Evolutionary conservation across 2,888 invertebrate species (phyloP).

Genomic region (Choreutis nemorana): DNA sequence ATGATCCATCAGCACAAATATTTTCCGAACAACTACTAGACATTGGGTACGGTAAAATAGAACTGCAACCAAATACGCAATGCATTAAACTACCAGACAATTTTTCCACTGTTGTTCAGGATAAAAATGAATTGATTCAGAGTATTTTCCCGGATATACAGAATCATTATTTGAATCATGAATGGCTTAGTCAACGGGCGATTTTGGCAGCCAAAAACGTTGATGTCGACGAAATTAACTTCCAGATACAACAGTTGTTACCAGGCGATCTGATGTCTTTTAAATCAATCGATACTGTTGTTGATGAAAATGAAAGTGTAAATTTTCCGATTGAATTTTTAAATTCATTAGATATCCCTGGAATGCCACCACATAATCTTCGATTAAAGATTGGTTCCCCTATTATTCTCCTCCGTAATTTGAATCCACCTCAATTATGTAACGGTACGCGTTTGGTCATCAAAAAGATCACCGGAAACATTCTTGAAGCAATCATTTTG

Average conservation of each 20-base stretch:
- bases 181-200: slow-evolving; percentile 4
- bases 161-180: too few species aligned
- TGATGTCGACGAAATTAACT: slow-evolving; percentile 16
- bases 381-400: slow-evolving; percentile 17
- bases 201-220: slow-evolving; percentile 25
- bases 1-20: slow-evolving; percentile 1
- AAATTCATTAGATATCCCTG: slow-evolving; percentile 15
- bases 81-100: too few species aligned
- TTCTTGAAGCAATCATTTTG: slow-evolving; percentile 13
- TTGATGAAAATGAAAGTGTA: slow-evolving; percentile 9
- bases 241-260: slow-evolving; percentile 12
- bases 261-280: slow-evolving; percentile 11
- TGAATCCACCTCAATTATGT: slow-evolving; percentile 16
- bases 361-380: slow-evolving; percentile 15
- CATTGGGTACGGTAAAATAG: too few species aligned
- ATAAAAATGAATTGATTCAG: too few species aligned
- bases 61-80: too few species aligned
- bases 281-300: slow-evolving; percentile 15
- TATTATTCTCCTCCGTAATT: slow-evolving; percentile 18
- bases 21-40: neutral
- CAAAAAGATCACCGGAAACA: slow-evolving; percentile 11
- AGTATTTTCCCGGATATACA: too few species aligned
- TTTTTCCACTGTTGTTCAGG: too few species aligned
- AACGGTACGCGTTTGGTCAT: slow-evolving; percentile 12
- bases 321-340: slow-evolving; percentile 19